A percentile compares a stretch with the other conserved stretches of the same genome.
Evolutionary conservation across 2,113 vertebrate species (phyloP).

Genomic region (Bufo gargarizans): DNA sequence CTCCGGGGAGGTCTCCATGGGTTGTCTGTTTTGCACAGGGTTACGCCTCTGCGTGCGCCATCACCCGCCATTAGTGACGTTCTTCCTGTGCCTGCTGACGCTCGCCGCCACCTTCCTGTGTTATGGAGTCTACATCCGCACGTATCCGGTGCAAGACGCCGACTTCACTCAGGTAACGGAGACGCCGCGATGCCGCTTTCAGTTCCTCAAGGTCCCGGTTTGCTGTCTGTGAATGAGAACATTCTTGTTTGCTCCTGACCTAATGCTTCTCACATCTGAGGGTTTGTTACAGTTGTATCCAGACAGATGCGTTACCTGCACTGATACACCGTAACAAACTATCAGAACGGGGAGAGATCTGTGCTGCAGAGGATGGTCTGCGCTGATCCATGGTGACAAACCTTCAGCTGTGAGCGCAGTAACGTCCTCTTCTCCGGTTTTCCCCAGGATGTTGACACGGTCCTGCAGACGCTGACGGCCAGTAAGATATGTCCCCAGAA

Average conservation of each 20-base stretch:
- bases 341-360: too few species aligned
- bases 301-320: not conserved
- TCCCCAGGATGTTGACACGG: constrained; percentile 21
- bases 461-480: not conserved
- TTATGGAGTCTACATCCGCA: not conserved
- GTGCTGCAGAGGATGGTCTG: too few species aligned
- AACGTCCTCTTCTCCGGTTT: not conserved
- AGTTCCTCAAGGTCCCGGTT: too few species aligned
- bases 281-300: not conserved
- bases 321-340: not conserved
- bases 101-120: constrained; percentile 20
- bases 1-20: not conserved
- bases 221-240: too few species aligned
- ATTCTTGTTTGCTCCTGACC: too few species aligned
- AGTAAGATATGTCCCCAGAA: not conserved
- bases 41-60: not conserved
- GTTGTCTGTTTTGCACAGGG: not conserved
- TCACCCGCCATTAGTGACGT: constrained; percentile 17
- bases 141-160: not conserved
- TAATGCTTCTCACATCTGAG: not conserved
- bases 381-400: not conserved
- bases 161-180: constrained; percentile 17
- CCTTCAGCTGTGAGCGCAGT: not conserved
- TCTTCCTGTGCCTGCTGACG: not conserved
- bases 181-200: too few species aligned